These are phyloP conservation scores for Oikopleura dioica DNA, from an alignment of 23 tunicate genomes.

Conservation along the genomic window DNA sequence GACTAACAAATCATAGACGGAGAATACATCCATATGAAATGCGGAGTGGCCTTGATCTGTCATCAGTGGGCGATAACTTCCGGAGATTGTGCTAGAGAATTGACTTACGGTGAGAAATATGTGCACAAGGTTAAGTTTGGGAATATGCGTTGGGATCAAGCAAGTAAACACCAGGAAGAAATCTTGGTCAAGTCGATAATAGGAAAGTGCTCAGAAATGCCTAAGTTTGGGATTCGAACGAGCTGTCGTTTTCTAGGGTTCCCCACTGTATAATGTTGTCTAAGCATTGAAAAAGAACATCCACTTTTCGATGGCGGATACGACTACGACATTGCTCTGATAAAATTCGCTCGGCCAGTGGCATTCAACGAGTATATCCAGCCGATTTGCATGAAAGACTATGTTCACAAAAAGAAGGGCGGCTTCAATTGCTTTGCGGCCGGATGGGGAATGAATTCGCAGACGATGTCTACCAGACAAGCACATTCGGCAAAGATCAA, in stretches of 20 bases:
- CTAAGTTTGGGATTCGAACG: too few species aligned
- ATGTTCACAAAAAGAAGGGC: not conserved
- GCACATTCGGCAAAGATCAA: not conserved
- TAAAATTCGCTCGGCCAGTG: not conserved
- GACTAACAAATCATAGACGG: too few species aligned
- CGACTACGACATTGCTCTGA: not conserved
- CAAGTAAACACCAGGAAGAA: not conserved
- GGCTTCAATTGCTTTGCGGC: conserved; percentile 16
- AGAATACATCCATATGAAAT: conserved; percentile 5
- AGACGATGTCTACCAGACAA: not conserved
- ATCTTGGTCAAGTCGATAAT: too few species aligned
- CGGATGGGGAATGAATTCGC: conserved; percentile 15
- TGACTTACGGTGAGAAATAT: not conserved
- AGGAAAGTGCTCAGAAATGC: too few species aligned
- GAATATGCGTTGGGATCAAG: not conserved
- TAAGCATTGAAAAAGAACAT: too few species aligned
- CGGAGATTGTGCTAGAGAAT: not conserved
- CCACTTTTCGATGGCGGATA: not conserved
- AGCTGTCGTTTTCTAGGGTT: too few species aligned
- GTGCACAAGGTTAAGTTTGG: not conserved
- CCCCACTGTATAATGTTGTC: too few species aligned
- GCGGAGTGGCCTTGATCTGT: not conserved
- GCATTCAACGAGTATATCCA: not conserved
- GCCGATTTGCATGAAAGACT: not conserved
- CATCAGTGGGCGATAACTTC: not conserved